Evolutionary conservation across 1,140 invertebrate genomes (phyloP).

Genomic region (Plutomurus gul): DNA sequence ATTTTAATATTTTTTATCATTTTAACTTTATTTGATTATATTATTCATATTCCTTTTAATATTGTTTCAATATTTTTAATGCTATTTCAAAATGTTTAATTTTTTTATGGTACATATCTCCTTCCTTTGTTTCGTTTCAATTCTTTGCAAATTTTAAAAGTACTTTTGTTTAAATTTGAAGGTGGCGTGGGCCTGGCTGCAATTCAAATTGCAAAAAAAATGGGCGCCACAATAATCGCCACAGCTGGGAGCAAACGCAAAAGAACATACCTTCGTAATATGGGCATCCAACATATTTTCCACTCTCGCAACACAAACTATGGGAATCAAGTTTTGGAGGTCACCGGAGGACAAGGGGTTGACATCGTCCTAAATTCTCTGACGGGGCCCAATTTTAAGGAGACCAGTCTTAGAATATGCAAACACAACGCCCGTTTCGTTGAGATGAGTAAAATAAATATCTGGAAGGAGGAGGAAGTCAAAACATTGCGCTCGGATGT

Average conservation of each 20-base stretch:
- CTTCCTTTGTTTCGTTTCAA: too few relatives aligned
- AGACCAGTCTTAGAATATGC: conserved; percentile 38
- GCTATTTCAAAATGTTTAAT: too few relatives aligned
- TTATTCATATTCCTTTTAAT: too few relatives aligned
- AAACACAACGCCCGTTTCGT: conserved; percentile 24
- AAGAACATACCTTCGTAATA: conserved; percentile 16
- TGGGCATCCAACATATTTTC: conserved; percentile 45
- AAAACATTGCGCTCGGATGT: conserved; percentile 24
- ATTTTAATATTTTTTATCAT: too few relatives aligned
- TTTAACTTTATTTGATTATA: too few relatives aligned
- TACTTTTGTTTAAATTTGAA: too few relatives aligned
- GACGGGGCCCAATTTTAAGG: conserved; percentile 45
- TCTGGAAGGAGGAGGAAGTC: conserved; percentile 42
- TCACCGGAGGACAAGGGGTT: conserved; percentile 36
- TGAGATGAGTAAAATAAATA: conserved; percentile 44
- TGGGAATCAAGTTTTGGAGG: conserved; percentile 24
- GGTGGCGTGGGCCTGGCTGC: conserved; percentile 68
- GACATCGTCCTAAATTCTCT: conserved; percentile 42
- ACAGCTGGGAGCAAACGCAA: conserved; percentile 44
- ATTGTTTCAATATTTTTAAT: too few relatives aligned
- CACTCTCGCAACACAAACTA: conserved; percentile 42
- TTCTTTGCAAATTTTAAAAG: too few relatives aligned
- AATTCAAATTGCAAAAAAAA: conserved; percentile 62
- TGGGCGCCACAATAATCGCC: conserved; percentile 55
- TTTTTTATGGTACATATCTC: too few relatives aligned